Evolutionary conservation across 2,888 invertebrate species (phyloP).

Genomic region (Protophormia terraenovae): DNA sequence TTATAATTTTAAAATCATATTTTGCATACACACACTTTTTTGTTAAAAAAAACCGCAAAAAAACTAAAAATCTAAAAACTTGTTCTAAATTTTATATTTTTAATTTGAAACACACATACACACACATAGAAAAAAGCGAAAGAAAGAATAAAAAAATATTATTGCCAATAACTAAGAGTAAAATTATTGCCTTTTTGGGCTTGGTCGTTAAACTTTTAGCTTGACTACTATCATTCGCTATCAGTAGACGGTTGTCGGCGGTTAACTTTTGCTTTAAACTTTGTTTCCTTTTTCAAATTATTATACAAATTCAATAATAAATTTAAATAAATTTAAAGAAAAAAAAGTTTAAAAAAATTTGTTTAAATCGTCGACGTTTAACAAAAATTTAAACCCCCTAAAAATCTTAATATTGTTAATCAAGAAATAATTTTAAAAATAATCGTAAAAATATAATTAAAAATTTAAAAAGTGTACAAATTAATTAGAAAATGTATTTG

Average conservation of each 20-base stretch:
- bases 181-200: slow-evolving; percentile 34
- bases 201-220: slow-evolving; percentile 47
- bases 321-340: slow-evolving; percentile 19
- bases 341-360: slow-evolving; percentile 50
- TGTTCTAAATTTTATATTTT: slow-evolving; percentile 64
- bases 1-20: not conserved
- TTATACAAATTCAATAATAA: slow-evolving; percentile 10
- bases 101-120: slow-evolving; percentile 7
- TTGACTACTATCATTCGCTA: slow-evolving; percentile 50
- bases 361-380: not conserved
- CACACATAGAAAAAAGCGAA: slow-evolving; percentile 9
- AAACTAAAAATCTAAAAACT: slow-evolving; percentile 47
- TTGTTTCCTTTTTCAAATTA: not conserved
- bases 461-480: slow-evolving; percentile 14
- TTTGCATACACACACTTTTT: not conserved
- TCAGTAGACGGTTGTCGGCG: slow-evolving; percentile 46
- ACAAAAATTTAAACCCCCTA: not conserved
- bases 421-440: not conserved
- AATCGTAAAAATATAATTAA: slow-evolving; percentile 11
- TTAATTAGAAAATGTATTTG: slow-evolving; percentile 28
- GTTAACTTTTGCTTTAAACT: slow-evolving; percentile 50
- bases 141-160: slow-evolving; percentile 9
- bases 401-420: not conserved
- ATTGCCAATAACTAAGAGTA: slow-evolving; percentile 34
- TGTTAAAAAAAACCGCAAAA: not conserved